Evolutionary conservation across 2,888 invertebrate genomes (phyloP), one percentile per base, ranked within the genome.

Genomic region (Cylindroiulus punctatus): DNA sequence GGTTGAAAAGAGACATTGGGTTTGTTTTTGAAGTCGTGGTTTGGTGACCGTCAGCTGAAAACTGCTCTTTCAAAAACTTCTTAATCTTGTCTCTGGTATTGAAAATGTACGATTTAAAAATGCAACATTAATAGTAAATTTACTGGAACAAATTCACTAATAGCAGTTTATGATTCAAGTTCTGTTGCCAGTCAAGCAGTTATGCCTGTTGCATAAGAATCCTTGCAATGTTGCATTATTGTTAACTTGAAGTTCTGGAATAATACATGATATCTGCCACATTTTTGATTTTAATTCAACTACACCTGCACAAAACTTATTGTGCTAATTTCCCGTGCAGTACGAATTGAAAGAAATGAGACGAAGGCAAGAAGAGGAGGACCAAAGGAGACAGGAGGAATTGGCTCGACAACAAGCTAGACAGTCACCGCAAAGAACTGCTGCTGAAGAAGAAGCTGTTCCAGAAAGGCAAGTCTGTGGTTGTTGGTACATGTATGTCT

Each of bases 291-390:
- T 8, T 8, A n/a, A 57, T 57, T 14, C 26, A 22, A 10, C 22
- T 22, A 22, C 7, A 10, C 7, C 22, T 26, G 30, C 36, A 14
- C 30, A n/a, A n/a, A 76, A 30, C 30, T 76, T 2, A 30, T 30
- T 30, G 12, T 30, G 30, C 14, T 7, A 30, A 26, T 76, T 30
- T 76, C 30, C 4, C 86, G 89, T 91, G 30, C 92, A 98, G 98
- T 98, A 96, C 93, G 98, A 98, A 93, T 94, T 98, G 92, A 97
- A 97, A 92, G 98, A 99, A 92, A 94, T 97, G 93, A 96, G 96
- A 92, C 94, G 96, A 90, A 94, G 96, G 76, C 90, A 90, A 83
- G 89, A 90, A 81, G 90, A 90, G 57, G 89, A 89, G 65, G 90
- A 90, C 86, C 84, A 88, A 81, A 82, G 88, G 85, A 40, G 87